phyloP scores from a whole-genome alignment of 2,797 vertebrate genomes.

The Phaenicophaeus curvirostris region DNA sequence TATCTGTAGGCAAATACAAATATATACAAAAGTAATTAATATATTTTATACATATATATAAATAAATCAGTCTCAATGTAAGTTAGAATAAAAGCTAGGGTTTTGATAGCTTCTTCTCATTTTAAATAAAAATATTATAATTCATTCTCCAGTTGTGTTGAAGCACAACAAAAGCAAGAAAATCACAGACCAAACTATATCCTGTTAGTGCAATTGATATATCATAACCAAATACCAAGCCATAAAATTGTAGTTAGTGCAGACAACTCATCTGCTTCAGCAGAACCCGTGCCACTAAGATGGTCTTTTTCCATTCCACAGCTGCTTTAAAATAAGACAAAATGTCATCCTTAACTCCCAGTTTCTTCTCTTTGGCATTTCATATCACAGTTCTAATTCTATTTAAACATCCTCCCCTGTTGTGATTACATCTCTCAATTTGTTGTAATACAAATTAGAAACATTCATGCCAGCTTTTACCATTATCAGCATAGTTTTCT shows the following conservation, averaged over 20 bases:
- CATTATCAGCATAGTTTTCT: slow-evolving; percentile 6
- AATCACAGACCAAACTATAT: not conserved
- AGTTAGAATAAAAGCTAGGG: not conserved
- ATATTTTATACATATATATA: not conserved
- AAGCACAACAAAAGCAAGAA: not conserved
- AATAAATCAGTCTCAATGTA: not conserved
- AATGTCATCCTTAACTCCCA: not conserved
- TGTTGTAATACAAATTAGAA: slow-evolving; percentile 44
- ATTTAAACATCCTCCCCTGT: slow-evolving; percentile 28
- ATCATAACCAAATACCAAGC: not conserved
- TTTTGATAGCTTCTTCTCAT: not conserved
- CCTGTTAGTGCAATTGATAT: not conserved
- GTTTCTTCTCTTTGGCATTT: slow-evolving; percentile 9
- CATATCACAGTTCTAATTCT: slow-evolving; percentile 23
- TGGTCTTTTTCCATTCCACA: slow-evolving; percentile 2
- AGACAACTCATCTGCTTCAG: slow-evolving; percentile 25
- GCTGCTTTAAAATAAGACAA: not conserved
- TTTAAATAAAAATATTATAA: not conserved
- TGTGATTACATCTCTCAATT: slow-evolving; percentile 41
- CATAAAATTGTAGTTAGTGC: not conserved
- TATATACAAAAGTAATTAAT: not conserved
- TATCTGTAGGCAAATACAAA: not conserved
- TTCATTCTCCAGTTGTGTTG: not conserved
- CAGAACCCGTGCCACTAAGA: not conserved
- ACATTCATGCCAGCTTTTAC: not conserved